Evolutionary conservation across 1,140 invertebrate genomes (phyloP), one percentile per base, ranked within the genome.

Genomic region (Carposina sasakii): DNA sequence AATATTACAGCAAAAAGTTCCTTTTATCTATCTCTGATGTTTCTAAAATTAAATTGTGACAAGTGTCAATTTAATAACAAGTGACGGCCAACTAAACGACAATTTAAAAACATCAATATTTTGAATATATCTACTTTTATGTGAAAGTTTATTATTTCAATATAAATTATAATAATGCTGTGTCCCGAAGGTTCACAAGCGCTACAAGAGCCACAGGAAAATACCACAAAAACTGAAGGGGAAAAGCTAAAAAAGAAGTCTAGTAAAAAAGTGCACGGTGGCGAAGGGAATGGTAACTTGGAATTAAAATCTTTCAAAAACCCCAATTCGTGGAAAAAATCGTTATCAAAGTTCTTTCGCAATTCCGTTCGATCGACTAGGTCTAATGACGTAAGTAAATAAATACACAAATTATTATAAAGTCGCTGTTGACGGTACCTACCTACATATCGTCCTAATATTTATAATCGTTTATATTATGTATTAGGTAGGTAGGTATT

Each of bases 271-370:
- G 22, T 68, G 26, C 60, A 60, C 1, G 46, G 44, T 31, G n/a
- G n/a, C n/a, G 76, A 82, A 62, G 78, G 62, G 5, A 46, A 63
- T 26, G 59, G 52, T 46, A 71, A 46, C 48, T 57, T 69, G 43
- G 74, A 81, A 55, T 48, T 81, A 52, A 66, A 60, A 50, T 77
- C 74, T 9, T 79, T 64, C 31, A 81, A 72, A 69, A 71, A 61
- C 51, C 66, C 67, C 28, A 83, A 70, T 42, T 81, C 60, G 44
- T 83, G 77, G 77, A 83, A 79, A 43, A 83, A 78, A 50, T 77
- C 77, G 37, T 63, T 83, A 34, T 67, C 74, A 1, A 77, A 71
- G 55, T 83, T 83, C 47, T 83, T 83, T 60, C 64, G 76, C 9
- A 73, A 76, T 59, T 76, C 76, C 55, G 58, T 76, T 48, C 71